Evolutionary conservation across 2,113 vertebrate genomes (phyloP), one percentile per base, ranked within the genome.

Genomic region (Zapornia atra): DNA sequence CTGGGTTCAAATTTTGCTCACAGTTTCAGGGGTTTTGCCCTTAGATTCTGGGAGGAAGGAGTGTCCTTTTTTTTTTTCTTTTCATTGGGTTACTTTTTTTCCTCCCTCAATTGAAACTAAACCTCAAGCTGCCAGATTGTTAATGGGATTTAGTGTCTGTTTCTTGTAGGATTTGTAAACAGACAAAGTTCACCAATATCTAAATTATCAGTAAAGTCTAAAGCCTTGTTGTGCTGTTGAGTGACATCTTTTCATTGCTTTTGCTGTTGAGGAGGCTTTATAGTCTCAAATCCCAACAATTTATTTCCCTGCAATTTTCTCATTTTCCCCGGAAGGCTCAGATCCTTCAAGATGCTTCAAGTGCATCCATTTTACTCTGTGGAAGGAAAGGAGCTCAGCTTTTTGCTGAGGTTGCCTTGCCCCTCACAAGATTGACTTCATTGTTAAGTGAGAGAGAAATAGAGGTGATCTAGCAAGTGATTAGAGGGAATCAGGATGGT

Each of bases 151-250:
- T 89, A 77, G 69, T 28, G 29, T 83, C 90, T 93, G 24, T 94
- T 91, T 96, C 96, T 97, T 96, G 92, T 8, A 7, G 92, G 90
- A 82, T 95, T 97, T 97, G 92, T 94, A 97, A 96, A 93, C 63
- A 97, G 96, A 94, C 79, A 88, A 79, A 97, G 94, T 96, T 97
- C 96, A 95, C 34, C 2, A 1, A 50, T 65, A 72, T 40, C 84
- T 91, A 91, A 97, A 96, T 96, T 96, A 95, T 86, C 87, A 86
- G 77, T 68, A 69, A 80, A 93, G 56, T 94, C 82, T 73, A 79
- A 93, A 96, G 53, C 88, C 51, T 84, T 72, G 34, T 88, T 78
- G 71, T 91, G 50, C 69, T 91, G 56, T 87, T 83, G 94, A 96
- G 54, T 93, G 75, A 91, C 86, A 86, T 89, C 92, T 95, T 92